Conservation (phyloP, 2,888 invertebrate genomes). For the Xylota sylvarum region DNA sequence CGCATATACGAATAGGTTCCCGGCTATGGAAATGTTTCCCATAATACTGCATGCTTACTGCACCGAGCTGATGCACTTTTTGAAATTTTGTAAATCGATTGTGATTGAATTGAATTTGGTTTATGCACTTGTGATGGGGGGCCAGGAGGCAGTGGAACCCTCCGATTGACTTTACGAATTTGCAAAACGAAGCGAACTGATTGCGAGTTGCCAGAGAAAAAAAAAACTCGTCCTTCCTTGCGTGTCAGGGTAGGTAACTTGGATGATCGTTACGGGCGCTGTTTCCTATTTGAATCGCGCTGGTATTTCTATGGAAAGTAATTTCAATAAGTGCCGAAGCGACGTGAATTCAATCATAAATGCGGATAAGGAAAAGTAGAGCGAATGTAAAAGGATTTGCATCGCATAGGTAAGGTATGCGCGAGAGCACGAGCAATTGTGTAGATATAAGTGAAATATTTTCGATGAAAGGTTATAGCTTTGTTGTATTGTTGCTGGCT, state of each 20-base stretch:
- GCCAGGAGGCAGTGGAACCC: neutral
- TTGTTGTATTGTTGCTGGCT: slow-evolving; percentile 17
- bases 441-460: slow-evolving; percentile 15
- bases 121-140: slow-evolving; percentile 31
- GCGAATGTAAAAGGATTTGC: slow-evolving; percentile 10
- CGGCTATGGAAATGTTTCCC: neutral
- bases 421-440: neutral
- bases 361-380: slow-evolving; percentile 16
- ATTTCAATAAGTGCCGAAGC: slow-evolving; percentile 56
- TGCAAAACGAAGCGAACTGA: slow-evolving; percentile 34
- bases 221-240: neutral
- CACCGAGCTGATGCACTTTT: slow-evolving; percentile 42
- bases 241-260: slow-evolving; percentile 24
- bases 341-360: slow-evolving; percentile 60
- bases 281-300: slow-evolving; percentile 19
- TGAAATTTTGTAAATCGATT: slow-evolving; percentile 54
- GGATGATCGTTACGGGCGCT: slow-evolving; percentile 37
- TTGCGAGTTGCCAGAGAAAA: slow-evolving; percentile 10
- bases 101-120: slow-evolving; percentile 64
- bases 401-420: neutral
- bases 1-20: neutral
- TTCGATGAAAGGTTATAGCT: slow-evolving; percentile 32
- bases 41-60: slow-evolving; percentile 29
- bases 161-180: slow-evolving; percentile 45
- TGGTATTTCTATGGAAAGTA: slow-evolving; percentile 35